Base-by-base conservation (phyloP, 2,888 invertebrate species). In the Nephrotoma appendiculata region DNA sequence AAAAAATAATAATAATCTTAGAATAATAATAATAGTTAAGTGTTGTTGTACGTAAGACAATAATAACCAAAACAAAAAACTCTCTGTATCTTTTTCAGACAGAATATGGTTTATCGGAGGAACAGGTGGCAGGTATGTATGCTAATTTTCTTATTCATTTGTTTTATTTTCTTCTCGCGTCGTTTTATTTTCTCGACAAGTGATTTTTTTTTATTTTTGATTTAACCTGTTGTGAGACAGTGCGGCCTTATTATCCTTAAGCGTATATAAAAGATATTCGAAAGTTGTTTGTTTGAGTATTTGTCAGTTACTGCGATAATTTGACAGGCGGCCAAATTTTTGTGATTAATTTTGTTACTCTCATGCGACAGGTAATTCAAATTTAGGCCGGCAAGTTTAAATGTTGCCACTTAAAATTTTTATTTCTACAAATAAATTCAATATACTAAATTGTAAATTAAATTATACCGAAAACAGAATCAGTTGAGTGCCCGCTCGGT, bases 91-190 rank as follows among this genome's bases (percentile, higher is more conserved):
- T 90, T 92, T 95, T 93, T 87, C 94, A 97, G 97, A 94, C 95
- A 87, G 96, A 97, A 91, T 96, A 96, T 93, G 97, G 97, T 89
- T 94, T 97, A 88, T 95, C 96, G 87, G 96, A 97, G 92, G 97
- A 97, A 90, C 96, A 96, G 93, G 96, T 97, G 88, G 96, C 96
- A 91, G 96, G 96, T 96, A 93, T 92, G 91, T 88, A n/a, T 57
- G 41, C 41, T 42, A 85, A 71, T 52, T 42, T 84, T 83, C 19
- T 41, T 41, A 85, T 19, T 85, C 19, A 44, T 45, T 86, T 83
- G 0, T 83, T 9, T 19, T 86, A 45, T 86, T 71, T 86, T 48
- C 31, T 48, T 42, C 48, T n/a, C 15, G 83, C 42, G 44, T 85
- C 42, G 42, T 15, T 2, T 42, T 15, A 15, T 57, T 71, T 71